Evolutionary conservation across 2,113 vertebrate genomes (phyloP).

Genomic region (Pituophis catenifer): DNA sequence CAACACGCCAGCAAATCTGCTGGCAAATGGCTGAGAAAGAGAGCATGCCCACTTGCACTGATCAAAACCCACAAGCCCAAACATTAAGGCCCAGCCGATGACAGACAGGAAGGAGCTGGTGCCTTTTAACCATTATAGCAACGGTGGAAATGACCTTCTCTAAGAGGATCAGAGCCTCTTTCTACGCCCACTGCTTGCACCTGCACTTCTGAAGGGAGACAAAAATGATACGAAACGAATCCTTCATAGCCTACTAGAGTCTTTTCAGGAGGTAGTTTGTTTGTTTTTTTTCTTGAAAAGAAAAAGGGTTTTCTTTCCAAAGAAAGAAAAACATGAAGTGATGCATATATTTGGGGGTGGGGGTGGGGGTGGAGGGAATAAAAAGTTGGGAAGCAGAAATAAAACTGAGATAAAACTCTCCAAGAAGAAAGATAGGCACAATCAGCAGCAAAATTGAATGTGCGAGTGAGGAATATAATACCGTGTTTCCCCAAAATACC

Average conservation of each 20-base stretch:
- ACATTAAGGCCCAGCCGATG: conserved; percentile 75
- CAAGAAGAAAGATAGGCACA: not conserved
- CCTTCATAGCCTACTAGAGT: conserved; percentile 35
- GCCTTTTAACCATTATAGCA: conserved; percentile 45
- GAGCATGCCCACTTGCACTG: conserved; percentile 64
- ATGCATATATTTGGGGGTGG: not conserved
- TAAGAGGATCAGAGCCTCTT: conserved; percentile 60
- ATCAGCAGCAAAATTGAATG: not conserved
- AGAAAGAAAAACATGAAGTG: not conserved
- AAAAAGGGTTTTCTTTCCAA: not conserved
- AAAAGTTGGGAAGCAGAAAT: not conserved
- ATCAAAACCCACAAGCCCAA: conserved; percentile 63
- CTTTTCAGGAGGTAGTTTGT: not conserved
- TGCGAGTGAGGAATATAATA: not conserved
- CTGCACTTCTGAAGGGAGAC: conserved; percentile 53
- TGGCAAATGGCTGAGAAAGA: conserved; percentile 65
- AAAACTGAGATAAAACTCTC: not conserved
- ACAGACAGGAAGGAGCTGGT: conserved; percentile 79
- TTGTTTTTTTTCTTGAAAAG: not conserved
- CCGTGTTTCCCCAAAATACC: too few relatives aligned
- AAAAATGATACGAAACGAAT: conserved; percentile 51
- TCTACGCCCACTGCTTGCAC: conserved; percentile 62
- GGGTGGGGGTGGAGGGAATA: not conserved
- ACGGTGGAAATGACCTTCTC: conserved; percentile 54
- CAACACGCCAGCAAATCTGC: conserved; percentile 66